Percentiles rank a stretch among this genome's conserved stretches.
Evolutionary conservation across 2,113 vertebrate genomes (phyloP).

Genomic region (Prochilodus magdalenae): DNA sequence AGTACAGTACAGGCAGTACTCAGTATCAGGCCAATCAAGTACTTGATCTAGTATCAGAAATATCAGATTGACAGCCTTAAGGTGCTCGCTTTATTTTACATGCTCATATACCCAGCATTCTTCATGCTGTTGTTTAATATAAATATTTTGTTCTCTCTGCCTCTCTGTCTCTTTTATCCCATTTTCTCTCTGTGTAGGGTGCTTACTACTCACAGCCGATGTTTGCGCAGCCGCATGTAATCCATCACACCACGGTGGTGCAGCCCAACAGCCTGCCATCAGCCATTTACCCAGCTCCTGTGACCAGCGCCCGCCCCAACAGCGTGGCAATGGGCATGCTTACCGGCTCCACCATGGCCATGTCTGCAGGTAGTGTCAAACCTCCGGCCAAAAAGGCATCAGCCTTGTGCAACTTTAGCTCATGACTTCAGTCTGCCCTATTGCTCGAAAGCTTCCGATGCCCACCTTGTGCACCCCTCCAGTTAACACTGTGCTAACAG

Average conservation of each 20-base stretch:
- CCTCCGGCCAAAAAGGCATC: background rate
- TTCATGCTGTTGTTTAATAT: background rate
- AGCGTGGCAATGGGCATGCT: slow-evolving; percentile 99
- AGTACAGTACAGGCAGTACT: no score
- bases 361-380: slow-evolving; percentile 88
- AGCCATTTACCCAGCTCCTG: slow-evolving; percentile 93
- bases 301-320: slow-evolving; percentile 89
- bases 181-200: slow-evolving; percentile 77
- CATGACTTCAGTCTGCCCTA: background rate
- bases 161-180: background rate
- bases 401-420: background rate
- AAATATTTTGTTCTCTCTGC: background rate
- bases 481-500: no score
- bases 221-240: slow-evolving; percentile 98
- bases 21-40: no score
- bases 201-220: slow-evolving; percentile 97
- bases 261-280: slow-evolving; percentile 99
- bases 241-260: slow-evolving; percentile 99
- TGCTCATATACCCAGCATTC: no score
- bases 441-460: background rate
- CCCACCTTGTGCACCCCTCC: background rate
- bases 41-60: no score
- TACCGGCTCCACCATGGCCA: slow-evolving; percentile 98
- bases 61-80: no score
- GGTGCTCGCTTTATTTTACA: no score